These are phyloP conservation scores for Piscicola geometra DNA, from an alignment of 2,888 invertebrate genomes.

Conservation along the genomic window DNA sequence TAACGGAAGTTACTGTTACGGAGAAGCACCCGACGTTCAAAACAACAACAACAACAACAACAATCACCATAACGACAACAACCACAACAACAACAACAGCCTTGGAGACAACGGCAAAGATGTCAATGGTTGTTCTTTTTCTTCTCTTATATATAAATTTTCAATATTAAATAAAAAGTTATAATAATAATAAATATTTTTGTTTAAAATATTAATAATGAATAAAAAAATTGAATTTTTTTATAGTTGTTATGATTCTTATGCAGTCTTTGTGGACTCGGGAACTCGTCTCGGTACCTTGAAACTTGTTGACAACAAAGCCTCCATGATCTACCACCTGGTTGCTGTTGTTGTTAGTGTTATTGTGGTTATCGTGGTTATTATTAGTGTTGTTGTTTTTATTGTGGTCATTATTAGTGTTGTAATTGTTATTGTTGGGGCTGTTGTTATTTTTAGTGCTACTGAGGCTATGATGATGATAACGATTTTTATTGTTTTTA, in stretches of 20 bases:
- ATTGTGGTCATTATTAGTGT: too few relatives aligned
- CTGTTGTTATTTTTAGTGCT: neutral
- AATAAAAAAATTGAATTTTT: too few relatives aligned
- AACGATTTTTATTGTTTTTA: too few relatives aligned
- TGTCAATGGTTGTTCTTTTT: too few relatives aligned
- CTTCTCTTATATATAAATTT: too few relatives aligned
- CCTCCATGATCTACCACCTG: constrained; percentile 8
- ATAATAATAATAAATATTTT: too few relatives aligned
- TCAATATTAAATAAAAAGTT: too few relatives aligned
- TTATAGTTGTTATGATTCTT: constrained; percentile 8
- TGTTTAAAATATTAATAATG: too few relatives aligned
- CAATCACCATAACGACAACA: neutral
- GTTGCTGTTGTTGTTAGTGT: neutral
- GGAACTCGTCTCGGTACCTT: constrained; percentile 23
- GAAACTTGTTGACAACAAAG: constrained; percentile 17
- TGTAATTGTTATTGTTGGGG: neutral
- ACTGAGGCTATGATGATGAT: too few relatives aligned
- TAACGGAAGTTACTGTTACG: constrained; percentile 6
- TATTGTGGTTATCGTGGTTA: neutral
- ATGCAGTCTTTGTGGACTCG: constrained; percentile 17
- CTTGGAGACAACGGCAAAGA: neutral
- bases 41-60: neutral
- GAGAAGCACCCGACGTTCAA: neutral
- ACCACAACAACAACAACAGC: neutral
- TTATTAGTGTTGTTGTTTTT: neutral